Conservation (phyloP, 2,888 invertebrate genomes). For the Holacanthella duospinosa region DNA sequence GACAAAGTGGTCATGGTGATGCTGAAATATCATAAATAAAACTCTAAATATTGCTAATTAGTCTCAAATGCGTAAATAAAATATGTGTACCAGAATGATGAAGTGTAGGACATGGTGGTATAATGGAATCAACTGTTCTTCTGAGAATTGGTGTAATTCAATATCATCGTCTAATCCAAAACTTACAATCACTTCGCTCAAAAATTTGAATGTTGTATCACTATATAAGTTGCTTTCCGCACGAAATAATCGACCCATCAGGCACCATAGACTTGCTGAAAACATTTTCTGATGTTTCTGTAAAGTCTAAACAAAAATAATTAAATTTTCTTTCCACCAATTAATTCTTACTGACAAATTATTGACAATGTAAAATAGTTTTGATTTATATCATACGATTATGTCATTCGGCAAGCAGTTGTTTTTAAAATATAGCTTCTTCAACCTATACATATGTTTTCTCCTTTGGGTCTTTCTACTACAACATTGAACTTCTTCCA, state of each 20-base stretch:
- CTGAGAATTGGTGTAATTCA: background rate
- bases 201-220: background rate
- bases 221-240: background rate
- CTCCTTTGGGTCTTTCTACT: background rate
- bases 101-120: background rate
- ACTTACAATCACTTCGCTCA: background rate
- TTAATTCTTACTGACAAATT: no score
- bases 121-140: background rate
- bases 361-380: no score
- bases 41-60: background rate
- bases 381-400: no score
- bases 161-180: background rate
- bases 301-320: background rate
- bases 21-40: background rate
- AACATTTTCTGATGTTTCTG: background rate
- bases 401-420: no score
- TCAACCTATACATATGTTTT: background rate
- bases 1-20: no score
- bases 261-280: background rate
- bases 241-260: background rate
- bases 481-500: background rate
- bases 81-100: background rate
- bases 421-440: background rate
- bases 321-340: no score
- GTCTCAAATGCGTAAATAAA: background rate